Conservation (phyloP, 2,113 vertebrate genomes). For the Anoplopoma fimbria region DNA sequence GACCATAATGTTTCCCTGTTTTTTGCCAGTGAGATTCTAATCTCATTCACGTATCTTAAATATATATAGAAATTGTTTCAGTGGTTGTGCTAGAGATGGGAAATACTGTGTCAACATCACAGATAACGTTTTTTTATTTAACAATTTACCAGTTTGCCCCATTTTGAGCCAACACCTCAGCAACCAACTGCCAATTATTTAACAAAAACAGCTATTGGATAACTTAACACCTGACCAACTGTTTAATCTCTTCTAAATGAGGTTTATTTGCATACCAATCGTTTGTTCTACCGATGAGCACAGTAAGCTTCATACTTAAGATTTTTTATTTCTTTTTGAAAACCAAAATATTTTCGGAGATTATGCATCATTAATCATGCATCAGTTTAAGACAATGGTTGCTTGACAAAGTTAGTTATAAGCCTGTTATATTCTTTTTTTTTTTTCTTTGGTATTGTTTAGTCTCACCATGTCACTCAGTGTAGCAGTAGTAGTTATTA, state of each 20-base stretch:
- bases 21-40: not conserved
- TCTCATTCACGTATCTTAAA: not conserved
- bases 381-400: no score
- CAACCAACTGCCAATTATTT: not conserved
- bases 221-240: no score
- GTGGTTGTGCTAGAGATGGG: not conserved
- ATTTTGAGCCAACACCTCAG: not conserved
- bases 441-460: not conserved
- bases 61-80: not conserved
- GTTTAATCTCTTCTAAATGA: no score
- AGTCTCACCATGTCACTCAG: not conserved
- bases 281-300: no score
- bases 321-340: constrained; percentile 13
- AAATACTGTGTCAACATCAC: not conserved
- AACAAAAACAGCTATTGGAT: not conserved
- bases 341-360: not conserved
- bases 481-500: not conserved
- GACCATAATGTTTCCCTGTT: not conserved
- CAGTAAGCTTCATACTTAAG: no score
- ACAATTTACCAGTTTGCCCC: not conserved
- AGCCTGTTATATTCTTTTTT: not conserved
- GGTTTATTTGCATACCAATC: no score
- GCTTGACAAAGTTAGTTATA: not conserved
- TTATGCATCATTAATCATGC: not conserved
- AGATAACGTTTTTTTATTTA: not conserved